Base-by-base conservation (phyloP, 2,888 invertebrate genomes). In the Sarcophaga caerulescens region DNA sequence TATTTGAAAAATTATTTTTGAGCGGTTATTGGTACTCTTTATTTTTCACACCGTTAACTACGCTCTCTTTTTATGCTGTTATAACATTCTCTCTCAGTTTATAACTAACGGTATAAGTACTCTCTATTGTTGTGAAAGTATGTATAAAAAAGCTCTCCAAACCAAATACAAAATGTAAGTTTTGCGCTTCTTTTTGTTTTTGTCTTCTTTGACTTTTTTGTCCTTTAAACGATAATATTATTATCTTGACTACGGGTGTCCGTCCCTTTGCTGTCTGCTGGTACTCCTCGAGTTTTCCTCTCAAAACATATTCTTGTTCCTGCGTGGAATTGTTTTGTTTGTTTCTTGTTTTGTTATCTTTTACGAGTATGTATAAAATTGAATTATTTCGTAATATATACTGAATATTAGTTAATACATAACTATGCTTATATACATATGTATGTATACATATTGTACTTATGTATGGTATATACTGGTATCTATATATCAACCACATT, bases 321-420 rank as follows among this genome's bases (percentile, higher is more conserved):
- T 35, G 35, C 35, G 35, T 35, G 6, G 35, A 25, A 25, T 6
- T 35, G 0, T 35, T 35, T 25, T 25, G 3, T 25, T 25, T 25
- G 25, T 25, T 25, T 23, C 23, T 23, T 35, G 8, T 35, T 25
- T 57, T 70, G 10, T 14, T 52, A 23, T 8, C 52, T 3, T 57
- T 1, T 35, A 10, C 17, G 1, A 47, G 21, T 57, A 57, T 35
- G 19, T 65, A 62, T 59, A 74, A 52, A 75, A 65, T 59, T 81
- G 25, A 76, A 76, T 76, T 47, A 82, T 76, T 76, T 76, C 57
- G 44, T 77, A 82, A 82, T 65, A 76, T 68, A 76, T 63, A 65
- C 52, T 19, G 21, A 47, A 19, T 21, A 66, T 47, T 57, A 71
- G 59, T 44, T 60, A 44, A 19, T 68, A 45, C 17, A 25, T 25